These are phyloP conservation scores for Tupaia chinensis DNA, from an alignment of 2,113 vertebrate species.

Conservation along the genomic window DNA sequence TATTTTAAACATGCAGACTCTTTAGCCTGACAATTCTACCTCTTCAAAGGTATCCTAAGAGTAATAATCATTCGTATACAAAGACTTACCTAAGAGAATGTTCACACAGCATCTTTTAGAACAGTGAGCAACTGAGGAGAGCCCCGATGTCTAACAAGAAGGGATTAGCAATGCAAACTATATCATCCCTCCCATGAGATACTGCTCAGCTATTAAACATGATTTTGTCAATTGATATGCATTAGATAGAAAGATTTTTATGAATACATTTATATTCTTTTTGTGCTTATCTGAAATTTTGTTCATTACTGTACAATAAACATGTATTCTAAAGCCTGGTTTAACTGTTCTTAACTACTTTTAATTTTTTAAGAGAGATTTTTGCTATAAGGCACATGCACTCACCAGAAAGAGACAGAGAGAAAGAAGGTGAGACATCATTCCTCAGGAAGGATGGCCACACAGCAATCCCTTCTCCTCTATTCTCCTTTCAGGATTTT, in stretches of 20 bases:
- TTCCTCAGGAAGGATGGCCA: too few relatives aligned
- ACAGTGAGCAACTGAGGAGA: background rate
- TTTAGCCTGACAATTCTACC: background rate
- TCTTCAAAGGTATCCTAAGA: constrained; percentile 16
- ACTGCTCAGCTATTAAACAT: background rate
- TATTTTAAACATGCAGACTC: background rate
- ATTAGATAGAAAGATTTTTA: constrained; percentile 8
- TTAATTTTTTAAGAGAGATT: too few relatives aligned
- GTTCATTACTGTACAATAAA: background rate
- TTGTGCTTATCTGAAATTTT: background rate
- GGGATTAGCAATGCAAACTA: background rate
- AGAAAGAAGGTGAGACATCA: too few relatives aligned
- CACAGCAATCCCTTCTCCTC: too few relatives aligned
- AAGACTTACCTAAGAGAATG: background rate
- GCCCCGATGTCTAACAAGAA: background rate
- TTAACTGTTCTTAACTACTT: too few relatives aligned
- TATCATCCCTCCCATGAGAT: background rate
- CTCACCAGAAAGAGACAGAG: too few relatives aligned
- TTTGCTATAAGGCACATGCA: too few relatives aligned
- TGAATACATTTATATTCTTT: constrained; percentile 36
- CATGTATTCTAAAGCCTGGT: background rate
- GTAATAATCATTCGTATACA: background rate
- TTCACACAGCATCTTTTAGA: constrained; percentile 7
- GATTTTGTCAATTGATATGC: background rate
- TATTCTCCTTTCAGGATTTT: too few relatives aligned